Evolutionary conservation across 1,140 invertebrate genomes (phyloP), one percentile per base, ranked within the genome.

Genomic region (Bombus superbus): DNA sequence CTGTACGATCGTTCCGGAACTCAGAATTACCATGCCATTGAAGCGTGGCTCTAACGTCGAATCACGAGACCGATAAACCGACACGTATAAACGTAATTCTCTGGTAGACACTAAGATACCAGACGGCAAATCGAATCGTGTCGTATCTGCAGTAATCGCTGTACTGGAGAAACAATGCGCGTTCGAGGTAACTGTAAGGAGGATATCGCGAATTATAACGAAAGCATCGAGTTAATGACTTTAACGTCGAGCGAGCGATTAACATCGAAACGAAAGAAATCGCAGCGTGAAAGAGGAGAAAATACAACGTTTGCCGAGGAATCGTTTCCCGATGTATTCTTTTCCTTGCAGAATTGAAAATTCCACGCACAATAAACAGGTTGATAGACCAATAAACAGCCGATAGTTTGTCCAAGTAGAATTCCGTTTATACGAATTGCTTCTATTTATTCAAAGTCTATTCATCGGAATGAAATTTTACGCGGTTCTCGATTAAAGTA

Each of bases 41-140:
- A 59, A 76, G 13, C 40, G 38, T 32, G 38, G 38, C 18, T 74
- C 78, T 28, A 57, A 32, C 64, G 13, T 11, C 4, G 72, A 74
- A 74, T 22, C 38, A 62, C 25, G 32, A 25, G 40, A n/a, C 22
- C 62, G 57, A 79, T 78, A 78, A 80, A 80, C 10, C 32, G 42
- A 25, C 25, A 32, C 32, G 47, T 69, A 80, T 80, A 71, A 53
- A 53, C 66, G 35, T 35, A 32, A 53, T 8, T 71, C 32, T 18
- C 25, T 15, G 8, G 8, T 40, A 9, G 8, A 22, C 18, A 9
- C 25, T 35, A 8, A n/a, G 25, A 66, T 38, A 40, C 13, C 32
- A 6, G 40, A n/a, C 18, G 35, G 15, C 32, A 22, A 35, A 40
- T 28, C 22, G 32, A 18, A 68, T 22, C 9, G 28, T n/a, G 59